Evolutionary conservation across 37 sponge, comb jelly and placozoan species (phyloP).

Genomic region (Ephydatia muelleri): DNA sequence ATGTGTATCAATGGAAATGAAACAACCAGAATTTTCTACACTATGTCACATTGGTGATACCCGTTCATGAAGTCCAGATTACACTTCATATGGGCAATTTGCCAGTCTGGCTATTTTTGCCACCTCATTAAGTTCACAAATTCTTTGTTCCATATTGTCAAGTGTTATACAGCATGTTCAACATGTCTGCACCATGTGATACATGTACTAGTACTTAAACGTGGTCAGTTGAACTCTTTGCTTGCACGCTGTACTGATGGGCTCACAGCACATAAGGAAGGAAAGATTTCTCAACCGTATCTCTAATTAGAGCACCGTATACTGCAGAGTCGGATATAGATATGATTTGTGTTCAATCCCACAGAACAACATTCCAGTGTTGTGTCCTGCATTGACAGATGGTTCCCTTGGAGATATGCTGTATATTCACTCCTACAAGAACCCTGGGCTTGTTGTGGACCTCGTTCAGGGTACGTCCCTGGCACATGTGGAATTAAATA

Average conservation of each 20-base stretch:
- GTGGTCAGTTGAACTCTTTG: not conserved
- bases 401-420: constrained; percentile 96
- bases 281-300: not conserved
- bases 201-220: not conserved
- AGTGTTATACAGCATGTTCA: too few relatives aligned
- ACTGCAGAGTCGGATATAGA: not conserved
- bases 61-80: too few relatives aligned
- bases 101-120: too few relatives aligned
- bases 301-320: too few relatives aligned
- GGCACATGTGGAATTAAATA: not conserved
- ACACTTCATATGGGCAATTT: too few relatives aligned
- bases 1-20: too few relatives aligned
- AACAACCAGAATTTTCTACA: too few relatives aligned
- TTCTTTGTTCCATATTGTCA: too few relatives aligned
- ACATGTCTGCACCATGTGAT: too few relatives aligned
- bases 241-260: not conserved
- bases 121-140: too few relatives aligned
- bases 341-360: not conserved
- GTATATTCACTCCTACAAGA: constrained; percentile 92
- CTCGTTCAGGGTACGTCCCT: constrained; percentile 75
- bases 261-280: not conserved
- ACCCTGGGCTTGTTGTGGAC: constrained; percentile 92
- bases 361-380: constrained; percentile 98
- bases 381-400: constrained; percentile 97
- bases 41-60: too few relatives aligned